Evolutionary conservation across 92 coral and sea anemone species (phyloP).

Genomic region (Umimayanthus chanpuru): DNA sequence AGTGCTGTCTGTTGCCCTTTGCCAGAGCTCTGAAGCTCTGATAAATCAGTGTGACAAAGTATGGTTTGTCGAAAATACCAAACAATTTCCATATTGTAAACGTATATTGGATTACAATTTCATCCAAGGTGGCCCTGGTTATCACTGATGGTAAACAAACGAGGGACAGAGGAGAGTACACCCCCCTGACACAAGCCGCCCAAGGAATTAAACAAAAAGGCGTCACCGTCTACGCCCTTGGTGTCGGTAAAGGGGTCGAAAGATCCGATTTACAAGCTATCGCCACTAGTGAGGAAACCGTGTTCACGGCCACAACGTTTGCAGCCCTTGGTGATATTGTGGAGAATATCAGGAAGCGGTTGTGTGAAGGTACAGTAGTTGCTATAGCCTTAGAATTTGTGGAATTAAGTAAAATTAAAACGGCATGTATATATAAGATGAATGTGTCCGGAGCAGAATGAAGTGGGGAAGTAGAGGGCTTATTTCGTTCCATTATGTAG

Average conservation of each 20-base stretch:
- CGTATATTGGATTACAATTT: too few relatives aligned
- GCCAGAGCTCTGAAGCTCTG: too few relatives aligned
- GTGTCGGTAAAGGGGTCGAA: background rate
- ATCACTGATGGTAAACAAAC: conserved; percentile 15
- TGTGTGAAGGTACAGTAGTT: background rate
- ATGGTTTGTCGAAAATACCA: too few relatives aligned
- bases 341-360: background rate
- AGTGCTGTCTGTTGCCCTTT: background rate
- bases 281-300: background rate
- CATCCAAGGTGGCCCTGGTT: conserved; percentile 3
- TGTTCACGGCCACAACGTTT: background rate
- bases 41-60: background rate
- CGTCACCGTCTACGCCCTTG: conserved; percentile 1
- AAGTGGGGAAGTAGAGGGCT: too few relatives aligned
- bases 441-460: too few relatives aligned
- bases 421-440: too few relatives aligned
- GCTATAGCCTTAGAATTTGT: too few relatives aligned
- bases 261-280: background rate
- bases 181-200: conserved; percentile 1
- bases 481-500: too few relatives aligned
- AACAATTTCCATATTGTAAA: too few relatives aligned
- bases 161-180: background rate
- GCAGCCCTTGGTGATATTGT: background rate
- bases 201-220: conserved; percentile 8
- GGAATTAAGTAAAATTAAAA: too few relatives aligned